These are phyloP conservation scores for Phengaris arion DNA, from an alignment of 2,888 invertebrate genomes.

Conservation along the genomic window DNA sequence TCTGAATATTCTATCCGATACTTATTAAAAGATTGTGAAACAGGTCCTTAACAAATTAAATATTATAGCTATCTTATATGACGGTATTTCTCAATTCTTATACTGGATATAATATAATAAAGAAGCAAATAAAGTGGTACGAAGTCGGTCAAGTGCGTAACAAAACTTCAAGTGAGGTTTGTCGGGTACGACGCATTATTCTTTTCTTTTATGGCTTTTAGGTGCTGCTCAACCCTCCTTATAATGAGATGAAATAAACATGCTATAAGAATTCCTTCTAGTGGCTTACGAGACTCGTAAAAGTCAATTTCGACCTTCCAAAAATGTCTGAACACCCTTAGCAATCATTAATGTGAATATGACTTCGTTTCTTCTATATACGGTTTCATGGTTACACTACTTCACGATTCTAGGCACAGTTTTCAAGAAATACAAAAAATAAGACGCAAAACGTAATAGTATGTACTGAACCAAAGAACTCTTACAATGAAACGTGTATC, in stretches of 20 bases:
- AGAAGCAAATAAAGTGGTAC: not conserved
- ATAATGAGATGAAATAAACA: constrained; percentile 19
- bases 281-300: not conserved
- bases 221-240: constrained; percentile 18
- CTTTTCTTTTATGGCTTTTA: constrained; percentile 13
- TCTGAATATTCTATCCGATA: too few relatives aligned
- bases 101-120: too few relatives aligned
- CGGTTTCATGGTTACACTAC: too few relatives aligned
- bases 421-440: too few relatives aligned
- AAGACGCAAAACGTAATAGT: too few relatives aligned
- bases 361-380: not conserved
- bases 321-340: not conserved
- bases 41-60: too few relatives aligned
- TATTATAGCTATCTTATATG: too few relatives aligned
- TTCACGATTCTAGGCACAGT: too few relatives aligned
- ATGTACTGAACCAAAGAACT: too few relatives aligned
- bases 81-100: too few relatives aligned
- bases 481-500: too few relatives aligned
- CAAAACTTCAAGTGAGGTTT: constrained; percentile 20
- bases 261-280: not conserved
- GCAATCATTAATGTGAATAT: not conserved
- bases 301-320: not conserved
- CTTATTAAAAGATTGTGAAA: too few relatives aligned
- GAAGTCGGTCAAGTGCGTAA: constrained; percentile 14
- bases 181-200: constrained; percentile 16